Conservation (phyloP, 2,113 vertebrate genomes). For the Polypterus senegalus region DNA sequence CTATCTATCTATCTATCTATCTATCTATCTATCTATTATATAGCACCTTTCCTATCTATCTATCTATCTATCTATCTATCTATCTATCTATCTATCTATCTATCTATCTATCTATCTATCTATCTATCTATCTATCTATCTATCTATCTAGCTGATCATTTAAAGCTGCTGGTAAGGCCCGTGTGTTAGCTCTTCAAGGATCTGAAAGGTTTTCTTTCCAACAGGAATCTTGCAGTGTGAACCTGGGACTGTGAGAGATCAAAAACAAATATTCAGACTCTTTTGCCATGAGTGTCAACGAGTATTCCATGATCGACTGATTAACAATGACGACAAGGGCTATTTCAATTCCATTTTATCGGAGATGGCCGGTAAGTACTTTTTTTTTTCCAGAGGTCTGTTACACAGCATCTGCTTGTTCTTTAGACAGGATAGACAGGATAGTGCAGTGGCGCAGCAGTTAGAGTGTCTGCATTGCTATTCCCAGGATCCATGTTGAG, state of each 20-base stretch:
- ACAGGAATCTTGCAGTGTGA: slow-evolving; percentile 65
- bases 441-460: too few relatives aligned
- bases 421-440: too few relatives aligned
- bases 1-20: too few relatives aligned
- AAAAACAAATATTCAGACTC: slow-evolving; percentile 65
- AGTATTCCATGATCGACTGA: slow-evolving; percentile 68
- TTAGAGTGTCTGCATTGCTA: not conserved
- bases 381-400: slow-evolving; percentile 2
- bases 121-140: too few relatives aligned
- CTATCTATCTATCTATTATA: too few relatives aligned
- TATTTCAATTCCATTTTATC: slow-evolving; percentile 66
- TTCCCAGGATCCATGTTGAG: not conserved
- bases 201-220: not conserved
- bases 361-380: slow-evolving; percentile 63
- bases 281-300: slow-evolving; percentile 71
- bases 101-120: too few relatives aligned
- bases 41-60: too few relatives aligned
- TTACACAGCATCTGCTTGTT: not conserved
- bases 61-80: too few relatives aligned
- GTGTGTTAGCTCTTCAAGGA: too few relatives aligned
- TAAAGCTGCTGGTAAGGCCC: too few relatives aligned
- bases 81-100: too few relatives aligned
- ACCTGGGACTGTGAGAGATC: slow-evolving; percentile 48
- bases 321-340: slow-evolving; percentile 63
- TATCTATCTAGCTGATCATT: too few relatives aligned